Evolutionary conservation across 2,888 invertebrate species (phyloP).

Genomic region (Eristalis pertinax): DNA sequence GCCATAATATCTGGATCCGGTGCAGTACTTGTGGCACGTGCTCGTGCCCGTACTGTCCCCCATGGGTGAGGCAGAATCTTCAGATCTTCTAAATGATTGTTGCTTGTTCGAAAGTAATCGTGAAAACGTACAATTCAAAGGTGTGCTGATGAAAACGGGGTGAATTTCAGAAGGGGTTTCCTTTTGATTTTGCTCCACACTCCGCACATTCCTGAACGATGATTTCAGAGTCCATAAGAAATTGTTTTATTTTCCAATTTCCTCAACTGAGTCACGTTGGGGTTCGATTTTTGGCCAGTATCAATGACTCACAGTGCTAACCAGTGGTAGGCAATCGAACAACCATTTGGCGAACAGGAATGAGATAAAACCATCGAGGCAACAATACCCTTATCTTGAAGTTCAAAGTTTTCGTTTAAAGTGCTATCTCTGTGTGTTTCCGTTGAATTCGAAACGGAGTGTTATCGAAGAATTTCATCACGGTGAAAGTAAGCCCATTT

Average conservation of each 20-base stretch:
- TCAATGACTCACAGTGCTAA: not conserved
- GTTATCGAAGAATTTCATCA: not conserved
- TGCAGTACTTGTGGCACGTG: constrained; percentile 75
- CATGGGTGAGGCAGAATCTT: too few species aligned
- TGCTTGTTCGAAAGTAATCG: not conserved
- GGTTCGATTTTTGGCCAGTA: not conserved
- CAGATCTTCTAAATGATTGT: not conserved
- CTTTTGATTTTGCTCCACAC: too few species aligned
- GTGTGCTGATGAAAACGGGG: not conserved
- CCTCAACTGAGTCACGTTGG: not conserved
- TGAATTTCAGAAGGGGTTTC: too few species aligned
- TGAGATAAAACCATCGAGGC: not conserved
- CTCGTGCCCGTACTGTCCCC: not conserved
- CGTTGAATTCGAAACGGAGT: not conserved
- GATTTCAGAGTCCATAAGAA: too few species aligned
- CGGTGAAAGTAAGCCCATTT: not conserved
- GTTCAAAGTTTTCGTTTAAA: not conserved
- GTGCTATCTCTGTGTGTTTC: not conserved
- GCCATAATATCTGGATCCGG: constrained; percentile 84
- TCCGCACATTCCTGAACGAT: too few species aligned
- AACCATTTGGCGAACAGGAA: not conserved
- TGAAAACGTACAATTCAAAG: not conserved
- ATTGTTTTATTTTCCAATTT: not conserved
- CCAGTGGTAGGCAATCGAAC: not conserved
- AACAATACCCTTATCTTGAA: not conserved